Evolutionary conservation across 2,113 vertebrate genomes (phyloP).

Genomic region (Meleagris gallopavo): DNA sequence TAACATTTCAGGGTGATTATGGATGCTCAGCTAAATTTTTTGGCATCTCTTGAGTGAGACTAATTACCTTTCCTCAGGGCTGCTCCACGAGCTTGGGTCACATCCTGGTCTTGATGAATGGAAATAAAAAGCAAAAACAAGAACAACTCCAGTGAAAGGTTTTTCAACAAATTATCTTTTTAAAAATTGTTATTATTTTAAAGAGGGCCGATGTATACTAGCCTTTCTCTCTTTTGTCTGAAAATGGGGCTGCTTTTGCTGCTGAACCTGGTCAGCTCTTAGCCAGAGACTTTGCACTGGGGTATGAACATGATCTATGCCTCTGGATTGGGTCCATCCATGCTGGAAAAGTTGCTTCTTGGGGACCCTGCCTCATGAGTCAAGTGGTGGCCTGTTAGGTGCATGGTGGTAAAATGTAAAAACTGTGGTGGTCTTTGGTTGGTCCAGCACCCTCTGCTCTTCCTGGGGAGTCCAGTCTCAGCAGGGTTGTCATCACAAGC

Average conservation of each 20-base stretch:
- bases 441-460: not conserved
- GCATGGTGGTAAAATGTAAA: not conserved
- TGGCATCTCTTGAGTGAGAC: constrained; percentile 50
- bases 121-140: no score
- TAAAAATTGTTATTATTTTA: not conserved
- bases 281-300: not conserved
- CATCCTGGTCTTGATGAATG: constrained; percentile 23
- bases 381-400: not conserved
- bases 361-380: not conserved
- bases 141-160: not conserved
- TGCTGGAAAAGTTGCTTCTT: not conserved
- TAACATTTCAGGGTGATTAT: constrained; percentile 60
- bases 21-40: constrained; percentile 61
- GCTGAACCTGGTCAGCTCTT: not conserved
- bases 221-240: not conserved
- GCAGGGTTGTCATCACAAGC: not conserved
- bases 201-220: not conserved
- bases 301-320: not conserved
- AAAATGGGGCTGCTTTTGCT: not conserved
- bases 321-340: accelerated
- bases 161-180: not conserved
- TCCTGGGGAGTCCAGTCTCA: constrained; percentile 13
- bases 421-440: not conserved
- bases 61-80: constrained; percentile 49
- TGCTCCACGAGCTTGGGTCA: not conserved